A percentile compares a stretch with the other conserved stretches of the same genome.
Evolutionary conservation across 2,888 invertebrate species (phyloP).

Genomic region (Parnassius orleans): DNA sequence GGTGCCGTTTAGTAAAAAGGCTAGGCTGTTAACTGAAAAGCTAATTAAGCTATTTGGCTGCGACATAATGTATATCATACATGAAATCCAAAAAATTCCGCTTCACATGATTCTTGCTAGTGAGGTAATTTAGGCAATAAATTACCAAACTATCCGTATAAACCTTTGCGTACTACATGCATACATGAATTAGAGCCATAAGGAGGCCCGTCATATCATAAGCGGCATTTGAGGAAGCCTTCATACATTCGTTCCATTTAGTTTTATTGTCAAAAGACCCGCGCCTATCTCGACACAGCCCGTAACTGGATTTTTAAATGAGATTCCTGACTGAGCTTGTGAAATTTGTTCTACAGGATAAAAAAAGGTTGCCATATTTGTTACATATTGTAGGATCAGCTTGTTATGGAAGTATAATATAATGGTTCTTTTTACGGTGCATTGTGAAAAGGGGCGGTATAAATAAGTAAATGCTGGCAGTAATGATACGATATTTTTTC

Average conservation of each 20-base stretch:
- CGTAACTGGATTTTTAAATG: conserved; percentile 80
- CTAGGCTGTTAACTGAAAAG: too few species aligned
- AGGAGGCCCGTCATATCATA: conserved; percentile 67
- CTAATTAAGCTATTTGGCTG: too few species aligned
- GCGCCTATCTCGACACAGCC: conserved; percentile 73
- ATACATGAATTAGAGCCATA: conserved; percentile 58
- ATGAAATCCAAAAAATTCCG: conserved; percentile 27
- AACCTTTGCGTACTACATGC: conserved; percentile 52
- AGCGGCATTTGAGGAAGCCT: conserved; percentile 67
- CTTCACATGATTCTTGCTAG: conserved; percentile 31
- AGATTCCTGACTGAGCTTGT: conserved; percentile 70
- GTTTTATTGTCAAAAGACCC: conserved; percentile 78
- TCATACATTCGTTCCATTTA: conserved; percentile 80
- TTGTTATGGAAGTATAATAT: conserved; percentile 62
- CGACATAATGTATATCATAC: too few species aligned
- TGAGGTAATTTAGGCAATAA: conserved; percentile 50
- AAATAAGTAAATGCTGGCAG: conserved; percentile 29
- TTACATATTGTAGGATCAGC: conserved; percentile 68
- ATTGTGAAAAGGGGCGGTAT: conserved; percentile 38
- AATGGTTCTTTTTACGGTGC: conserved; percentile 61
- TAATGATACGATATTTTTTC: conserved; percentile 58
- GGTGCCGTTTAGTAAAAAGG: too few species aligned
- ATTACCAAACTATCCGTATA: conserved; percentile 50
- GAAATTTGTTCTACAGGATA: conserved; percentile 77
- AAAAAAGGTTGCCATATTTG: conserved; percentile 75